Evolutionary conservation across 30 jellyfish, hydroid and myxozoan genomes (phyloP).

Genomic region (Nemopilema nomurai): DNA sequence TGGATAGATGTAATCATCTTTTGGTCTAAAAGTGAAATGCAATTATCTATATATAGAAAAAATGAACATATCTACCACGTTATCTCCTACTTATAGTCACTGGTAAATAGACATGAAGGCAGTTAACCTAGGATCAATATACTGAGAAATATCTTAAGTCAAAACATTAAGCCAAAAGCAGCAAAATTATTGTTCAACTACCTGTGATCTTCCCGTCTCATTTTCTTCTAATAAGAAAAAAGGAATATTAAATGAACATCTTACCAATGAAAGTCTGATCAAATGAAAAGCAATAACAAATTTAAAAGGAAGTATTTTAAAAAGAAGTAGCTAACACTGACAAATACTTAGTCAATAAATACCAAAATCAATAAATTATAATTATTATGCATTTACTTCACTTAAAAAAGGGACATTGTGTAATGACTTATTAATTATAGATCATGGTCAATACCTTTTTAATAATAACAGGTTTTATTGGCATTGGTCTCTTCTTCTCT

Average conservation of each 20-base stretch:
- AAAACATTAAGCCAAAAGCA: constrained; percentile 1
- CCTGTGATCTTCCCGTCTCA: constrained; percentile 75
- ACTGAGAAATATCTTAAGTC: too few relatives aligned
- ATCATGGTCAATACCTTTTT: constrained; percentile 69
- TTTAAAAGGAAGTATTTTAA: too few relatives aligned
- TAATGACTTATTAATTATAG: too few relatives aligned
- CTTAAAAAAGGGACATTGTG: too few relatives aligned
- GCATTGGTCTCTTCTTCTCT: constrained; percentile 38
- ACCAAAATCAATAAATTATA: too few relatives aligned
- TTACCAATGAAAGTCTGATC: not conserved
- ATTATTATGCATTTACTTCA: too few relatives aligned
- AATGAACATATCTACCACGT: too few relatives aligned
- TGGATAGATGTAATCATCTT: constrained; percentile 83
- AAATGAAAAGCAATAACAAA: not conserved
- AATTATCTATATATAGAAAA: not conserved
- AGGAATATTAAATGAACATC: not conserved
- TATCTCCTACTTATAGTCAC: too few relatives aligned
- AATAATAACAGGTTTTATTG: constrained; percentile 82
- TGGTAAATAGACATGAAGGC: too few relatives aligned
- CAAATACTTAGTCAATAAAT: too few relatives aligned
- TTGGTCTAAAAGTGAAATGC: constrained; percentile 67
- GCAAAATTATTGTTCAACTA: not conserved
- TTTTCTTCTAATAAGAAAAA: constrained; percentile 53
- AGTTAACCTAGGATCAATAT: too few relatives aligned
- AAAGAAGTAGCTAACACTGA: too few relatives aligned